These are phyloP conservation scores for Panthera uncia DNA, from an alignment of 2,113 vertebrate species.

Conservation along the genomic window DNA sequence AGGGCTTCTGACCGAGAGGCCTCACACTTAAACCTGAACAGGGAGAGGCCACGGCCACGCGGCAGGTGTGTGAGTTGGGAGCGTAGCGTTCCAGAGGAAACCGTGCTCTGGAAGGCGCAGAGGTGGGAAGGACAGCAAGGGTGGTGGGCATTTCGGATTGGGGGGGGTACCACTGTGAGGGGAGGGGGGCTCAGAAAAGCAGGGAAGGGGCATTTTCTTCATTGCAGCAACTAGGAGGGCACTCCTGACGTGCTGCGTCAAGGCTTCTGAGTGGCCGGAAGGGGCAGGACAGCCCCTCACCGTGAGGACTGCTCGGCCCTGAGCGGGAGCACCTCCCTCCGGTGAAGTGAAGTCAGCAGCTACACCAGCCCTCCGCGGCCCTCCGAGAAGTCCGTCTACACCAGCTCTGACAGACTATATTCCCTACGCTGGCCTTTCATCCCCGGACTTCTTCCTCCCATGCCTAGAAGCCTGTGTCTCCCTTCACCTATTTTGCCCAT, in stretches of 20 bases:
- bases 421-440: background rate
- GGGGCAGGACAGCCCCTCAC: background rate
- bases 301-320: background rate
- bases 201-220: background rate
- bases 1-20: background rate
- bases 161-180: too few species aligned
- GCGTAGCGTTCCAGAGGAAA: background rate
- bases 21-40: background rate
- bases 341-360: background rate
- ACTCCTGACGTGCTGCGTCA: background rate
- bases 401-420: background rate
- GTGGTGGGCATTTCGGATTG: background rate
- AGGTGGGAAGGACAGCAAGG: background rate
- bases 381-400: too few species aligned
- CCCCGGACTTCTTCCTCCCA: background rate
- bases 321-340: background rate
- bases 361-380: background rate
- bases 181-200: background rate
- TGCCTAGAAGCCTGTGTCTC: background rate
- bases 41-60: background rate
- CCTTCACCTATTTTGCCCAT: background rate
- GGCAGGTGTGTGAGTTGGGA: background rate
- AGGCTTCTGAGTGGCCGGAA: background rate
- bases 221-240: background rate
- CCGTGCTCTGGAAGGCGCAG: background rate